Percentiles rank a stretch among this genome's conserved stretches.
Conservation (phyloP, 2,113 vertebrate genomes). For the Mirza zaza region DNA sequence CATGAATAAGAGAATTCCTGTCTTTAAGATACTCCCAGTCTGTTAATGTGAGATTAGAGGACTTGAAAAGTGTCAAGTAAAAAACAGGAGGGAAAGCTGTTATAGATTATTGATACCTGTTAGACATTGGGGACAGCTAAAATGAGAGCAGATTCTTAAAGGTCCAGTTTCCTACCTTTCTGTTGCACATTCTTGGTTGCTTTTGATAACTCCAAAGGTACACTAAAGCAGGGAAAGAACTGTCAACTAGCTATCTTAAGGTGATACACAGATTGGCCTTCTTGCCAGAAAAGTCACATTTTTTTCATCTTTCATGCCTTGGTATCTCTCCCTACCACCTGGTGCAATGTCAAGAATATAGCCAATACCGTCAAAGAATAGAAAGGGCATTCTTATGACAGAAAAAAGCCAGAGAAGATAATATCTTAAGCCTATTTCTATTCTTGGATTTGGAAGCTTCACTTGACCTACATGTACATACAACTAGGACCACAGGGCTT, state of each 20-base stretch:
- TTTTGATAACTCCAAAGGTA: slow-evolving; percentile 34
- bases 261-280: neutral
- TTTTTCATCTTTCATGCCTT: neutral
- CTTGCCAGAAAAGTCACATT: neutral
- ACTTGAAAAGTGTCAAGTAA: neutral
- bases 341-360: neutral
- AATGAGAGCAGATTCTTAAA: neutral
- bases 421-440: neutral
- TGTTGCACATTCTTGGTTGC: neutral
- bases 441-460: neutral
- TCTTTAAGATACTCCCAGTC: neutral
- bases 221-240: neutral
- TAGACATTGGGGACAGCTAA: neutral
- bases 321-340: neutral
- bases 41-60: neutral
- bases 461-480: neutral
- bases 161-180: neutral
- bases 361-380: neutral
- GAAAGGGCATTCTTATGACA: neutral
- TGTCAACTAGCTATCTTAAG: neutral
- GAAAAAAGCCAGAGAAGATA: neutral
- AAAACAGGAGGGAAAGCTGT: neutral
- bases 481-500: neutral
- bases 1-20: neutral
- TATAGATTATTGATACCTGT: neutral